Conservation (phyloP, 2,797 vertebrate genomes). For the Setipinna tenuifilis region DNA sequence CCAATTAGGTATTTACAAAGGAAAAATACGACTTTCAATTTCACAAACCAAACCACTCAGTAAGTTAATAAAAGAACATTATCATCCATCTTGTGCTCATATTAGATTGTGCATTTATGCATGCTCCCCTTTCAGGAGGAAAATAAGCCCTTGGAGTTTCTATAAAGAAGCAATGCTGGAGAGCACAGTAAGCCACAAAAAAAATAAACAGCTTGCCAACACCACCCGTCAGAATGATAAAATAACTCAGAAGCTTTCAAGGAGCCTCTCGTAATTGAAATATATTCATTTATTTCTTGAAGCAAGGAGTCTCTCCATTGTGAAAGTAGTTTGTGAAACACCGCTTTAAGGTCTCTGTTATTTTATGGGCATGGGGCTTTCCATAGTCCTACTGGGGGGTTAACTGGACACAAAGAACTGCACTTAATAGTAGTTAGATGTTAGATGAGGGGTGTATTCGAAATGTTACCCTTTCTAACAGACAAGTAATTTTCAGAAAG, state of each 20-base stretch:
- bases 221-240: slow-evolving; percentile 42
- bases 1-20: slow-evolving; percentile 58
- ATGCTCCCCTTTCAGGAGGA: slow-evolving; percentile 56
- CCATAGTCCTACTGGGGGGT: background rate
- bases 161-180: slow-evolving; percentile 30
- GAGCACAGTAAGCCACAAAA: slow-evolving; percentile 35
- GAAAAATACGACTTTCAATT: slow-evolving; percentile 62
- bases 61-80: slow-evolving; percentile 63
- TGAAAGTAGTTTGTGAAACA: slow-evolving; percentile 3
- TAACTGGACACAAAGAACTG: background rate
- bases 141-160: slow-evolving; percentile 59
- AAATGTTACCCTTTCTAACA: background rate
- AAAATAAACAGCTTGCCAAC: slow-evolving; percentile 43
- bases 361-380: background rate
- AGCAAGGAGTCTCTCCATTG: slow-evolving; percentile 29
- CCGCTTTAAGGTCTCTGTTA: slow-evolving; percentile 4
- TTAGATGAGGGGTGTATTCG: background rate
- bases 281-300: slow-evolving; percentile 25
- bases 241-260: slow-evolving; percentile 46
- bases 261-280: slow-evolving; percentile 38
- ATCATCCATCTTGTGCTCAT: slow-evolving; percentile 60
- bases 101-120: slow-evolving; percentile 61
- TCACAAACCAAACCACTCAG: slow-evolving; percentile 61
- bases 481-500: background rate
- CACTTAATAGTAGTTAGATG: background rate